A percentile compares a stretch with the other conserved stretches of the same genome.
These are phyloP conservation scores for Uromys caudimaculatus DNA, from an alignment of 2,797 vertebrate species.

Conservation along the genomic window DNA sequence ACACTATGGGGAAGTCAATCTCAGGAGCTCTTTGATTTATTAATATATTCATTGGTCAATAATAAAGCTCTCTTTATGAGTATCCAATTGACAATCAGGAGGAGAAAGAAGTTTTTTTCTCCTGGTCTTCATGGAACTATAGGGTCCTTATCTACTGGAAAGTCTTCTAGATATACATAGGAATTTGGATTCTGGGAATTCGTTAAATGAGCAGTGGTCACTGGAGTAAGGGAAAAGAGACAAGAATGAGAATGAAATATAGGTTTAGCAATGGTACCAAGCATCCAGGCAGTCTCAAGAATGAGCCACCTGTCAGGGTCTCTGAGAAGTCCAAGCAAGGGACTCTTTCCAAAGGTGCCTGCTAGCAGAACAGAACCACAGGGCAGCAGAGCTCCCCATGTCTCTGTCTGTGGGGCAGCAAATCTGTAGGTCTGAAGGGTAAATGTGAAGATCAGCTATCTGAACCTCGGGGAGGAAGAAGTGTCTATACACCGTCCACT, in stretches of 20 bases:
- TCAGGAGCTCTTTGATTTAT: neutral
- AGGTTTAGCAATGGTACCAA: rapidly evolving
- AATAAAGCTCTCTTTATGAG: neutral
- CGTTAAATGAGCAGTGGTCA: neutral
- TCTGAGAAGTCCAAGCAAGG: neutral
- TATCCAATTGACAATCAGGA: neutral
- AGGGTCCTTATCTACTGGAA: neutral
- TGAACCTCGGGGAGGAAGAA: neutral
- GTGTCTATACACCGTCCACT: rapidly evolving
- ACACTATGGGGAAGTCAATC: neutral
- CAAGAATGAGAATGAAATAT: no score
- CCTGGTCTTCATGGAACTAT: neutral
- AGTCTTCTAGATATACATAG: neutral
- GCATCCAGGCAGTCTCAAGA: rapidly evolving
- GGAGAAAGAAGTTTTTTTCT: neutral
- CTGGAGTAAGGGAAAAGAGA: rapidly evolving
- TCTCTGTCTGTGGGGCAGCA: neutral
- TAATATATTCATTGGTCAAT: neutral
- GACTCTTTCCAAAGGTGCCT: neutral
- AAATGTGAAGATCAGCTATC: no score
- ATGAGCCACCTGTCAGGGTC: rapidly evolving
- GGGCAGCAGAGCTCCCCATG: neutral
- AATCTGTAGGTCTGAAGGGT: neutral
- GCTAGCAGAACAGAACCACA: neutral
- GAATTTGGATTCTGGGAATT: neutral